These are phyloP conservation scores for Plagiodera versicolora DNA, from an alignment of 2,888 invertebrate genomes.

Conservation along the genomic window DNA sequence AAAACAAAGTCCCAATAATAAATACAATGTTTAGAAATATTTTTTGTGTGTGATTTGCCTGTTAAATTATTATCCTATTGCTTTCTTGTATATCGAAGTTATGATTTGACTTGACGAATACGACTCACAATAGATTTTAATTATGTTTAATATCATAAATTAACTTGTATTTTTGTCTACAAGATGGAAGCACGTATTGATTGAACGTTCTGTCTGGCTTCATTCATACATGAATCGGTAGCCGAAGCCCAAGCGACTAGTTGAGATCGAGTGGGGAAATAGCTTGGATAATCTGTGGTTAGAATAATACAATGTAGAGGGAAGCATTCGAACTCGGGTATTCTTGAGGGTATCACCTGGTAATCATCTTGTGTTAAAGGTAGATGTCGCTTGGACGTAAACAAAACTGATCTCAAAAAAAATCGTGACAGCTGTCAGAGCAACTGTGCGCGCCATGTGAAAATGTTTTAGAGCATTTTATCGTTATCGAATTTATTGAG, in stretches of 20 bases:
- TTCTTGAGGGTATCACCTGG: slow-evolving; percentile 4
- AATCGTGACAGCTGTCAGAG: slow-evolving; percentile 36
- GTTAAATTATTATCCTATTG: too few species aligned
- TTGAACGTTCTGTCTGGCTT: neutral
- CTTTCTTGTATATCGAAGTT: too few species aligned
- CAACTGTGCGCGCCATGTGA: slow-evolving; percentile 38
- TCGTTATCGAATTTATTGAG: slow-evolving; percentile 19
- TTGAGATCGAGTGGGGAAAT: neutral
- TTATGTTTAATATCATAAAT: too few species aligned
- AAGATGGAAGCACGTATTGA: slow-evolving; percentile 15
- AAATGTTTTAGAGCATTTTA: slow-evolving; percentile 24
- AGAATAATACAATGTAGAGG: slow-evolving; percentile 4
- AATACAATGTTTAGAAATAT: too few species aligned
- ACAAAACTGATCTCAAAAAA: slow-evolving; percentile 29
- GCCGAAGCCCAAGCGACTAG: too few species aligned
- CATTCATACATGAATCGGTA: neutral
- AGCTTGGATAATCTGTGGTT: too few species aligned
- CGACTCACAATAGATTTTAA: too few species aligned
- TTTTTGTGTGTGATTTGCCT: too few species aligned
- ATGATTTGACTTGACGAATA: too few species aligned
- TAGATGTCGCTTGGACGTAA: slow-evolving; percentile 36
- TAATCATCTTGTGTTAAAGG: slow-evolving; percentile 28
- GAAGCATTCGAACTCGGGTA: slow-evolving; percentile 1
- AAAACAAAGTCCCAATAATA: too few species aligned
- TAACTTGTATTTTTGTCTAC: slow-evolving; percentile 13